A percentile compares a stretch with the other conserved stretches of the same genome.
phyloP scores from a whole-genome alignment of 2,888 invertebrate genomes.

The Limnephilus marmoratus region DNA sequence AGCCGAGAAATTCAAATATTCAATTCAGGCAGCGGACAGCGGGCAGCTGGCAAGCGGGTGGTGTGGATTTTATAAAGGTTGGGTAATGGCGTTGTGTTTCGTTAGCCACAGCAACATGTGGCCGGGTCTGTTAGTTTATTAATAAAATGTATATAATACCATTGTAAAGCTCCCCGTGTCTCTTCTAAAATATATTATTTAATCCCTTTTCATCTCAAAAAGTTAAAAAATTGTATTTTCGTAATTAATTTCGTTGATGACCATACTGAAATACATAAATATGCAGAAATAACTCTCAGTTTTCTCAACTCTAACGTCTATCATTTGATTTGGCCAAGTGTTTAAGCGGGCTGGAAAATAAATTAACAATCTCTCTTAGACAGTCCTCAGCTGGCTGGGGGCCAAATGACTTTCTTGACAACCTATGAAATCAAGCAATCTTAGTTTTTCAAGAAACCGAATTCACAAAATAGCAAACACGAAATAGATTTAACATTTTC shows the following conservation, averaged over 20 bases:
- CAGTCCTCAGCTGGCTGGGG: neutral
- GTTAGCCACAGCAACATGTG: too few species aligned
- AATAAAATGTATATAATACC: neutral
- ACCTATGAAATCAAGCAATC: neutral
- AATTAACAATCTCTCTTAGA: slow-evolving; percentile 15
- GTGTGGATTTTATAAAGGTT: too few species aligned
- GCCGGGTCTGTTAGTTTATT: too few species aligned
- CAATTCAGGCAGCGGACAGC: too few species aligned
- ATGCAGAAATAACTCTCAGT: neutral
- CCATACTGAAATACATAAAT: neutral
- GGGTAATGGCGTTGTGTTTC: too few species aligned
- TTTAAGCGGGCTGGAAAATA: slow-evolving; percentile 15
- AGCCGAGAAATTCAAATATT: too few species aligned
- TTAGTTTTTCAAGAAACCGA: neutral
- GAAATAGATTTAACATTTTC: neutral
- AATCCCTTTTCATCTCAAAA: too few species aligned
- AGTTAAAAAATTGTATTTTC: too few species aligned
- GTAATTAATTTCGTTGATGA: neutral
- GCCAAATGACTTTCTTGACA: slow-evolving; percentile 42
- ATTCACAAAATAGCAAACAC: neutral
- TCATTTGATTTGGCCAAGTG: neutral
- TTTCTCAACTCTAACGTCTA: neutral
- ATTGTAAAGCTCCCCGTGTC: neutral
- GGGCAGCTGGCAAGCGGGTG: too few species aligned
- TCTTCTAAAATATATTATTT: neutral